Percentiles rank a stretch among this genome's conserved stretches.
Conservation (phyloP, 1,140 invertebrate genomes). For the Papilio dardanus region DNA sequence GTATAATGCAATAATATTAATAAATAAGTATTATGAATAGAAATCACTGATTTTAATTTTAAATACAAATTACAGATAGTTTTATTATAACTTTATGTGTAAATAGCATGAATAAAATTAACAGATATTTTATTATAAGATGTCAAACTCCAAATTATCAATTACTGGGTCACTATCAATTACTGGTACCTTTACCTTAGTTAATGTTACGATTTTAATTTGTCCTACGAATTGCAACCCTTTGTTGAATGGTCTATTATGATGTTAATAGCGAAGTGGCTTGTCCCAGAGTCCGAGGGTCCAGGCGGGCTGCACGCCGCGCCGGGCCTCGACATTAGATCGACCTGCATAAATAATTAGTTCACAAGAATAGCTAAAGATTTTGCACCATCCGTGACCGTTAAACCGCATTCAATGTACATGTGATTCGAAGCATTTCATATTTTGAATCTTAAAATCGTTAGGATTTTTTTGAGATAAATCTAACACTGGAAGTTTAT, state of each 20-base stretch:
- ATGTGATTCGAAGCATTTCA: background rate
- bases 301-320: slow-evolving; percentile 59
- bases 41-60: too few relatives aligned
- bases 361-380: slow-evolving; percentile 39
- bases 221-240: slow-evolving; percentile 52
- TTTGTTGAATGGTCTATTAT: slow-evolving; percentile 59
- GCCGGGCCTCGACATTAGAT: slow-evolving; percentile 61
- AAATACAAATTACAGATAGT: too few relatives aligned
- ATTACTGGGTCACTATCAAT: too few relatives aligned
- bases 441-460: background rate
- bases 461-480: background rate
- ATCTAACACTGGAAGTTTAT: too few relatives aligned
- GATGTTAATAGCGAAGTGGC: slow-evolving; percentile 59
- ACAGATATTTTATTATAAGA: too few relatives aligned
- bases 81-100: too few relatives aligned
- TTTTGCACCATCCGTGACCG: slow-evolving; percentile 7
- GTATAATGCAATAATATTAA: too few relatives aligned
- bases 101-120: too few relatives aligned
- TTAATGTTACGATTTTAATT: slow-evolving; percentile 45
- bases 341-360: slow-evolving; percentile 71
- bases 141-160: too few relatives aligned
- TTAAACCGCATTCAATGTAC: slow-evolving; percentile 13
- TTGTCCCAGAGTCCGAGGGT: slow-evolving; percentile 49
- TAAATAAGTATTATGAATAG: too few relatives aligned
- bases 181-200: too few relatives aligned